These are phyloP conservation scores for Nineta flava DNA, from an alignment of 2,888 invertebrate genomes.

Conservation along the genomic window DNA sequence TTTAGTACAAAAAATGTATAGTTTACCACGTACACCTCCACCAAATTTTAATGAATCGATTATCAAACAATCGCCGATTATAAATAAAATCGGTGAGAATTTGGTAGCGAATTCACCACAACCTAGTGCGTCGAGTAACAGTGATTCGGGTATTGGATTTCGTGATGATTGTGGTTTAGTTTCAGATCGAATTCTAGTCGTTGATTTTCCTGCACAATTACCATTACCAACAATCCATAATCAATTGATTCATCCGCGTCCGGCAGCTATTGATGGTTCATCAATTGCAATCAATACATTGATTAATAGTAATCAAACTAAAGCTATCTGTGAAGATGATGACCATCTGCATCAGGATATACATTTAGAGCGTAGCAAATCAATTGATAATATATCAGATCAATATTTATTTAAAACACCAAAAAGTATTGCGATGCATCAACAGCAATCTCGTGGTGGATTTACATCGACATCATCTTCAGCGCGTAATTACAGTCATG, in stretches of 20 bases:
- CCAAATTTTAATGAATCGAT: slow-evolving; percentile 11
- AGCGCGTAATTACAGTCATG: slow-evolving; percentile 24
- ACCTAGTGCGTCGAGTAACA: slow-evolving; percentile 81
- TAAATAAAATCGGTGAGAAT: slow-evolving; percentile 22
- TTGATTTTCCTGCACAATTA: slow-evolving; percentile 46
- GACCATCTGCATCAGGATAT: not conserved
- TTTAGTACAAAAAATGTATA: slow-evolving; percentile 56
- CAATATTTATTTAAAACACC: slow-evolving; percentile 23
- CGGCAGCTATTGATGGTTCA: slow-evolving; percentile 22
- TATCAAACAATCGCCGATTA: slow-evolving; percentile 10
- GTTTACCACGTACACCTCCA: slow-evolving; percentile 34
- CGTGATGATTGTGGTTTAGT: slow-evolving; percentile 76
- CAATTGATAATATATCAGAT: slow-evolving; percentile 3
- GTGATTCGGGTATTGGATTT: slow-evolving; percentile 90
- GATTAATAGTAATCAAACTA: not conserved
- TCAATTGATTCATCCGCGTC: slow-evolving; percentile 16
- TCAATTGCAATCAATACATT: slow-evolving; percentile 19
- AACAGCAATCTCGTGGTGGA: slow-evolving; percentile 9
- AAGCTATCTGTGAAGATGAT: not conserved
- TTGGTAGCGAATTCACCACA: slow-evolving; percentile 64
- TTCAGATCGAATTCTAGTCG: slow-evolving; percentile 62
- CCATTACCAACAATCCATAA: slow-evolving; percentile 18
- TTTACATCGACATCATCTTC: slow-evolving; percentile 22
- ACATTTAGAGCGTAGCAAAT: slow-evolving; percentile 2
- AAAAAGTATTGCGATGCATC: slow-evolving; percentile 3